These are phyloP conservation scores for Kryphioiulus occultus DNA, from an alignment of 2,888 invertebrate genomes.

Conservation along the genomic window DNA sequence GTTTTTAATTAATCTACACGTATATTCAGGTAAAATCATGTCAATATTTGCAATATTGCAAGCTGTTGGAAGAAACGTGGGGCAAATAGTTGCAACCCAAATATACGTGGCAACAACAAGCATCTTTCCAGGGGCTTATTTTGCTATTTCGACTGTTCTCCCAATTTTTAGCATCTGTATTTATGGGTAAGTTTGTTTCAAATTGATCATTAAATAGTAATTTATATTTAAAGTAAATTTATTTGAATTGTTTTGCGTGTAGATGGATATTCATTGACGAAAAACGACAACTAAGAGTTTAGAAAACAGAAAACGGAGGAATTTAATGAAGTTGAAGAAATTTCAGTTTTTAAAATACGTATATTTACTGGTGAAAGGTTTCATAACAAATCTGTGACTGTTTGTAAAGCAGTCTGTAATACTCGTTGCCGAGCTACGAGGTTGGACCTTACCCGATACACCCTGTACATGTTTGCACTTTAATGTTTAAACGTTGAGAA, in stretches of 20 bases:
- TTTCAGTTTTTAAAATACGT: neutral
- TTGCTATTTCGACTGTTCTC: neutral
- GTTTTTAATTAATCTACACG: neutral
- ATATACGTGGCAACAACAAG: neutral
- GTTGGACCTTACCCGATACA: no score
- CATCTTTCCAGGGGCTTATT: neutral
- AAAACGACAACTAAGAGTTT: neutral
- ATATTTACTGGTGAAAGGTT: no score
- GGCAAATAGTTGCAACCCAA: neutral
- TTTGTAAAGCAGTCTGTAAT: no score
- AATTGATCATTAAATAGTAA: neutral
- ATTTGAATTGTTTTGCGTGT: neutral
- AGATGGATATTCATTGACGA: neutral
- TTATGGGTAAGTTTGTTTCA: neutral
- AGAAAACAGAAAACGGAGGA: neutral
- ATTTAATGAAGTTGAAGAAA: neutral
- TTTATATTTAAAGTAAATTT: neutral
- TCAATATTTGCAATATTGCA: neutral
- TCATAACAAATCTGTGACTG: no score
- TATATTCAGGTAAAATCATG: neutral
- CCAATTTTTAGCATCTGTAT: neutral
- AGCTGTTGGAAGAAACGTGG: neutral
- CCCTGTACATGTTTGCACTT: no score
- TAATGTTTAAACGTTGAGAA: no score
- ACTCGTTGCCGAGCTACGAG: no score